Percentiles rank a stretch among this genome's conserved stretches.
Evolutionary conservation across 2,113 vertebrate genomes (phyloP).

Genomic region (Eublepharis macularius): DNA sequence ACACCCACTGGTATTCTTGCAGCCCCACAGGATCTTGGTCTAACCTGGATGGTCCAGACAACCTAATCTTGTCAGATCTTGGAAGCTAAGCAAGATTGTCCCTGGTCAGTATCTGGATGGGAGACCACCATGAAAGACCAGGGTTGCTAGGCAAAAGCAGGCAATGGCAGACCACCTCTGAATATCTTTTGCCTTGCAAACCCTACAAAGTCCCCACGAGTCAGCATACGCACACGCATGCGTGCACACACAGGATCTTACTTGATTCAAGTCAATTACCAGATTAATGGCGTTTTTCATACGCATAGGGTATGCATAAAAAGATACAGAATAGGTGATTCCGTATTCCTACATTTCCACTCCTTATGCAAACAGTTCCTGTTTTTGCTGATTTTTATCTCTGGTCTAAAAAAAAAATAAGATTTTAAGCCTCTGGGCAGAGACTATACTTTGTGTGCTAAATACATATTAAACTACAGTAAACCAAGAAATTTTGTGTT

Average conservation of each 20-base stretch:
- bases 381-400: not conserved
- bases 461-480: not conserved
- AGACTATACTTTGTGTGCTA: not conserved
- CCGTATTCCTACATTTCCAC: not conserved
- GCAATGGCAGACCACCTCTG: too few relatives aligned
- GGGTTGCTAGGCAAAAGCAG: too few relatives aligned
- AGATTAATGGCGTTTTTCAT: too few relatives aligned
- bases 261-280: not conserved
- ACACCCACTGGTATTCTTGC: not conserved
- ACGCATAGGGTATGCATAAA: too few relatives aligned
- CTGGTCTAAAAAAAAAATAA: not conserved
- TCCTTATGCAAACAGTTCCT: not conserved
- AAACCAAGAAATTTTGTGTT: constrained; percentile 10
- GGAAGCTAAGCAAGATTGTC: too few relatives aligned
- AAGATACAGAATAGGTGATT: not conserved
- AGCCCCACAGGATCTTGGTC: not conserved
- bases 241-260: not conserved
- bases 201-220: too few relatives aligned
- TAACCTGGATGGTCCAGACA: too few relatives aligned
- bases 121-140: too few relatives aligned
- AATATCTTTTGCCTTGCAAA: too few relatives aligned
- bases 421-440: not conserved
- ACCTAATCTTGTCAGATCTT: too few relatives aligned
- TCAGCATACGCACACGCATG: too few relatives aligned
- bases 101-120: too few relatives aligned